Conservation (phyloP, 2,113 vertebrate species). For the Rhea americana region DNA sequence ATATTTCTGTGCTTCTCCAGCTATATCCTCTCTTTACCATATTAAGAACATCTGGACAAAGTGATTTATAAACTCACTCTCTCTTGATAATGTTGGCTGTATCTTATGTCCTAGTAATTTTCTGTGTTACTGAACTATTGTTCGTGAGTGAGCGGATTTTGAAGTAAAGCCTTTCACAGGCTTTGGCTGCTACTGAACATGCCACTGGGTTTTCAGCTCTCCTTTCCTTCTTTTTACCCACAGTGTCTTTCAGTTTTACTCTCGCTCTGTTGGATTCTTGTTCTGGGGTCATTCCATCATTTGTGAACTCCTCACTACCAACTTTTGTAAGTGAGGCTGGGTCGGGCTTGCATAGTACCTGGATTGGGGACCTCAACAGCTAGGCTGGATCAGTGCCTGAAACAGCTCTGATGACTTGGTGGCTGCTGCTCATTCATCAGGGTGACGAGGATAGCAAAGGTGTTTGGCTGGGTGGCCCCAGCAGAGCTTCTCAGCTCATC, state of each 20-base stretch:
- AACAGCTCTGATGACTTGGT: background rate
- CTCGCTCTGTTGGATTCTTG: background rate
- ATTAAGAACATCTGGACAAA: conserved; percentile 54
- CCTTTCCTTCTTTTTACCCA: background rate
- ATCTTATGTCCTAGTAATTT: conserved; percentile 36
- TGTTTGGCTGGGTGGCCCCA: background rate
- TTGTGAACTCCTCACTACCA: background rate
- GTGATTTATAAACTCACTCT: conserved; percentile 30
- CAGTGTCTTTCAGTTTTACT: background rate
- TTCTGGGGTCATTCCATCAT: background rate
- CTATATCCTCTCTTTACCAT: background rate
- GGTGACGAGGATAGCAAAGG: background rate
- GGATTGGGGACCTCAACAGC: background rate
- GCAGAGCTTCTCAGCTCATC: background rate
- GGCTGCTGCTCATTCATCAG: background rate
- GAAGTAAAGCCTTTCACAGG: background rate
- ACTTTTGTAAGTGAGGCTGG: background rate
- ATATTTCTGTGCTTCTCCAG: background rate
- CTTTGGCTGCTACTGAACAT: background rate
- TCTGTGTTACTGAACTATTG: background rate
- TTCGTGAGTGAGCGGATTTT: background rate
- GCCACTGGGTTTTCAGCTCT: background rate
- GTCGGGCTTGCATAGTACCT: background rate
- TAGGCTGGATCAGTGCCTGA: background rate
- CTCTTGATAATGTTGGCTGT: background rate